Conservation (phyloP, 2,797 vertebrate species). For the Neoniphon sammara region DNA sequence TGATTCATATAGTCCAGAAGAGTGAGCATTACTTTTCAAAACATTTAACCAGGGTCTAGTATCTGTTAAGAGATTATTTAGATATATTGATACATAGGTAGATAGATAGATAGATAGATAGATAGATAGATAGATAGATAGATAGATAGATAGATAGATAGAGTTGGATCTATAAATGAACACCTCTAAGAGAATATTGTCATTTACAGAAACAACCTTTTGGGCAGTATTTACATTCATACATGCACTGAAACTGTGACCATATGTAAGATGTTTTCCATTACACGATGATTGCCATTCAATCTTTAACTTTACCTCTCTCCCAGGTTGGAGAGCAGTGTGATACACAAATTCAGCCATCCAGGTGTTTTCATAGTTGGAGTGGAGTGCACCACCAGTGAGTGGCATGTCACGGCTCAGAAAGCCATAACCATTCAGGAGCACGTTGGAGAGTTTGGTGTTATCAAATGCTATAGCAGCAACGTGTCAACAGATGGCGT, state of each 20-base stretch:
- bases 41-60: too few relatives aligned
- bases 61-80: too few relatives aligned
- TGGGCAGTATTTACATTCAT: not conserved
- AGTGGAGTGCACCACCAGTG: conserved; percentile 91
- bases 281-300: not conserved
- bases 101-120: too few relatives aligned
- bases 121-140: not conserved
- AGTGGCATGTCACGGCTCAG: conserved; percentile 93
- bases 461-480: conserved; percentile 83
- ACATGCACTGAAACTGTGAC: too few relatives aligned
- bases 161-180: too few relatives aligned
- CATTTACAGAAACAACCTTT: not conserved
- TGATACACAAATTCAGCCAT: conserved; percentile 85
- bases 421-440: conserved; percentile 84
- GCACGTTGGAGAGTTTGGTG: conserved; percentile 77
- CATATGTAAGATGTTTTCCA: too few relatives aligned
- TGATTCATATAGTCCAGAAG: conserved; percentile 88
- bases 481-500: conserved; percentile 75
- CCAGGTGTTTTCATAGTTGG: conserved; percentile 87
- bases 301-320: conserved; percentile 1
- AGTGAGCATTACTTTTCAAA: conserved; percentile 79
- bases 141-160: not conserved
- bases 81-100: too few relatives aligned
- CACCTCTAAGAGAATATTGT: not conserved
- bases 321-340: conserved; percentile 81